Base-by-base conservation (phyloP, 2,113 vertebrate species). In the Argyrosomus japonicus region DNA sequence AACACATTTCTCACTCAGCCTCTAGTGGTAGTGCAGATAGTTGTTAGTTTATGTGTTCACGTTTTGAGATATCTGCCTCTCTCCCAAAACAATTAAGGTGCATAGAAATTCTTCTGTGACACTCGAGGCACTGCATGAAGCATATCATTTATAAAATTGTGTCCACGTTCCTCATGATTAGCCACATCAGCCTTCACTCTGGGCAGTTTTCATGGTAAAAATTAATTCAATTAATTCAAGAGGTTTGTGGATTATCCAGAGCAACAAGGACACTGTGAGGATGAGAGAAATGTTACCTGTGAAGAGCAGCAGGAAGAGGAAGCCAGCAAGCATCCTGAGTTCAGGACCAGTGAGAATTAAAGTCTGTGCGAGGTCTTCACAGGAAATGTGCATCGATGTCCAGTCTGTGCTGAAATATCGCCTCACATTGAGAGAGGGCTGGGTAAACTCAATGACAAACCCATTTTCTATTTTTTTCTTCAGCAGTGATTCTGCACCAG, bases 241-340 rank as follows among this genome's bases (percentile, higher is more conserved):
- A 53, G 51, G 50, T 51, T 17, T 50, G 48, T 45, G 43, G 19
- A 21, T 53, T 45, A 2, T 45, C 19, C 51, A 21, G 51, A 53
- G 19, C 51, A 21, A 10, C 53, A 23, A 15, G 53, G 1, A 23
- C 21, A 5, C n/a, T 23, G 53, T 11, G n/a, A 23, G n/a, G 53
- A 56, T 12, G 53, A 23, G 4, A 23, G 12, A 47, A 47, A 32
- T 1, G 57, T 54, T 53, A 85, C 83, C 83, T 54, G 19, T 47
- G n/a, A 81, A 19, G 47, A 75, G 51, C 12, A 78, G 57, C 36
- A 85, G 71, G 11, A 21, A 51, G 57, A 79, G 0, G 10, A 75
- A 54, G 36, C 21, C 47, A 5, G 17, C 12, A 0, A 58, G 15
- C 77, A 70, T 75, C 57, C 7, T 80, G 57, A 43, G 21, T 23